Conservation (phyloP, 2,888 invertebrate genomes). For the Nymphalis polychloros region DNA sequence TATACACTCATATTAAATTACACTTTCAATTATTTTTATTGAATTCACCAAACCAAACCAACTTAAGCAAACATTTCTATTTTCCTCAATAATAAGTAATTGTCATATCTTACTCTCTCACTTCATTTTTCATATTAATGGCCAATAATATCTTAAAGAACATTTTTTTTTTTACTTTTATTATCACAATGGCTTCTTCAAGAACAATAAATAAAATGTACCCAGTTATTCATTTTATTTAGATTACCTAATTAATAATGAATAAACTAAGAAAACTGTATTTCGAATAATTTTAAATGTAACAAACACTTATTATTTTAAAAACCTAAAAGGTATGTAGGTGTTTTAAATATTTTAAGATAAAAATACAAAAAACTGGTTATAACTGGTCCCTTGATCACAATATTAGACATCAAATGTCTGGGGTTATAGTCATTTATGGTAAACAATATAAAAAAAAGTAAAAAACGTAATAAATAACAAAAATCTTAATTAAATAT, state of each 20-base stretch:
- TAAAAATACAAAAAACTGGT: constrained; percentile 45
- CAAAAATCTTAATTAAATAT: no score
- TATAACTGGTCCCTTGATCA: constrained; percentile 45
- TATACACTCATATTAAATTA: no score
- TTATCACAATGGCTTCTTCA: background rate
- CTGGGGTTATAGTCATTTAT: constrained; percentile 52
- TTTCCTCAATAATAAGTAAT: no score
- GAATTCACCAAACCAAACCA: no score
- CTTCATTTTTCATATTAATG: no score
- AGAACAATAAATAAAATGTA: background rate
- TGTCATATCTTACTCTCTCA: no score
- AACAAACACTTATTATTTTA: background rate
- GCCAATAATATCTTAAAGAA: no score
- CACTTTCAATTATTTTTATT: no score
- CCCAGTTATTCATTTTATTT: background rate
- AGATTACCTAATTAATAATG: background rate
- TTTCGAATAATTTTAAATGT: background rate
- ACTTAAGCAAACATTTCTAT: no score
- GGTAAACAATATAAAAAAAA: background rate
- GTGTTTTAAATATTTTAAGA: background rate
- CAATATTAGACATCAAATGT: constrained; percentile 47
- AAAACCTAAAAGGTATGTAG: background rate
- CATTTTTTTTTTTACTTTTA: no score
- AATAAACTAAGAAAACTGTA: background rate
- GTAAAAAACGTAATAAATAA: background rate